Base-by-base conservation (phyloP, 2,797 vertebrate species). In the Falco biarmicus region DNA sequence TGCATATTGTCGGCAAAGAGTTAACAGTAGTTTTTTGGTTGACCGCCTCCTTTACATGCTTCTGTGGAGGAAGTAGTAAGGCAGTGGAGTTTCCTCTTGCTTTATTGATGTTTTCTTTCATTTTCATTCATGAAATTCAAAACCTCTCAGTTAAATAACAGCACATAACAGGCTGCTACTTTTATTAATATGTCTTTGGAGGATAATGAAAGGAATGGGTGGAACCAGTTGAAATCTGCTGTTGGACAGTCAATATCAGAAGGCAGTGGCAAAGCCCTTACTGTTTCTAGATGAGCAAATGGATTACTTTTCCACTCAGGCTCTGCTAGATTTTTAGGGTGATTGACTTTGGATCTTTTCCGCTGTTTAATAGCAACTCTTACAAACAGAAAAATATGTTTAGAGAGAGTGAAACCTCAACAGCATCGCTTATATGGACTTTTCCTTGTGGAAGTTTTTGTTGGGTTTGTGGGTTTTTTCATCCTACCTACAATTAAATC, bases 81-180 rank as follows among this genome's bases (percentile, higher is more conserved):
- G 89, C 81, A 88, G 69, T 84, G 86, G 34, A 25, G 57, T 83
- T 96, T 96, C 84, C 61, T 91, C 84, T 84, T 81, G 57, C 78
- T 90, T 95, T 95, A 34, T 66, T 78, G 41, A 73, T 66, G 32
- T 90, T 96, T 92, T 69, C 39, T 96, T 96, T 95, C 48, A 86
- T 70, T 93, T 96, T 89, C 84, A 81, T 95, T 95, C 31, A 84
- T 92, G 82, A 91, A 92, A 91, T 94, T 91, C 76, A 79, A 95
- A 56, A 37, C 43, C n/a, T 69, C 61, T 32, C 19, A 22, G 29
- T 83, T 84, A 80, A 93, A 25, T 41, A 51, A 78, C 57, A 77
- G 76, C 13, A 59, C 6, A 11, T 89, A 87, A 68, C 37, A 81
- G 29, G 28, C 84, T 86, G 47, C 56, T 91, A 65, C 63, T 88